These are phyloP conservation scores for Pteruthius melanotis DNA, from an alignment of 2,113 vertebrate species.

Conservation along the genomic window DNA sequence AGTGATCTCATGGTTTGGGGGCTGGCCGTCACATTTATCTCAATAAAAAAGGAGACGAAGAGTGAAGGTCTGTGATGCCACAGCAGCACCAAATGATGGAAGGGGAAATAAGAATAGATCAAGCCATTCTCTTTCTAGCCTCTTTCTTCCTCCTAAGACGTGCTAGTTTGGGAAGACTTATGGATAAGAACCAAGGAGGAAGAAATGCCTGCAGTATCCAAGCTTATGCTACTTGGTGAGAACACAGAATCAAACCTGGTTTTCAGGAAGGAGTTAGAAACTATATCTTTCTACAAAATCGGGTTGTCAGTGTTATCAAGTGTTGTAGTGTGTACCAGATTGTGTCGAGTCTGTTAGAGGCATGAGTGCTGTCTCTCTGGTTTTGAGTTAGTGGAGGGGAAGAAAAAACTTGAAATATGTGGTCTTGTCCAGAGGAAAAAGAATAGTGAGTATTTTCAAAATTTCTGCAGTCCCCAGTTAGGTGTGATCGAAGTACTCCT, in stretches of 20 bases:
- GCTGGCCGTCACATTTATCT: background rate
- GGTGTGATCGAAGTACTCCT: background rate
- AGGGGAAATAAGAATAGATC: background rate
- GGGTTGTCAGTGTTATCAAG: background rate
- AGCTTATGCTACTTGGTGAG: background rate
- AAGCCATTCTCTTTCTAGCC: background rate
- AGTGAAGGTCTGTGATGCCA: background rate
- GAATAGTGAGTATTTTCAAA: background rate
- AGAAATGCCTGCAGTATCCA: background rate
- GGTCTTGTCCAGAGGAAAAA: background rate
- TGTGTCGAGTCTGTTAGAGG: background rate
- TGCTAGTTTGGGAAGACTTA: background rate
- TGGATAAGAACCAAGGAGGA: background rate
- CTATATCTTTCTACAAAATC: background rate
- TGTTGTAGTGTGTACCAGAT: background rate
- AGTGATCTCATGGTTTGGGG: rapidly evolving
- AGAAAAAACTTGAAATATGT: background rate
- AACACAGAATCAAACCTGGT: background rate
- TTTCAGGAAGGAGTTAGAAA: background rate
- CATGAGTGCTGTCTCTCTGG: background rate
- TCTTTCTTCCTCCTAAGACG: background rate
- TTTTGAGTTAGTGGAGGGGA: background rate
- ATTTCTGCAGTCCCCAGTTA: background rate
- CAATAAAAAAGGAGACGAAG: background rate
- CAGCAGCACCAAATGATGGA: constrained; percentile 9